Percentiles rank a stretch among this genome's conserved stretches.
phyloP scores from a whole-genome alignment of 2,113 vertebrate species.

The Rhinichthys klamathensis region DNA sequence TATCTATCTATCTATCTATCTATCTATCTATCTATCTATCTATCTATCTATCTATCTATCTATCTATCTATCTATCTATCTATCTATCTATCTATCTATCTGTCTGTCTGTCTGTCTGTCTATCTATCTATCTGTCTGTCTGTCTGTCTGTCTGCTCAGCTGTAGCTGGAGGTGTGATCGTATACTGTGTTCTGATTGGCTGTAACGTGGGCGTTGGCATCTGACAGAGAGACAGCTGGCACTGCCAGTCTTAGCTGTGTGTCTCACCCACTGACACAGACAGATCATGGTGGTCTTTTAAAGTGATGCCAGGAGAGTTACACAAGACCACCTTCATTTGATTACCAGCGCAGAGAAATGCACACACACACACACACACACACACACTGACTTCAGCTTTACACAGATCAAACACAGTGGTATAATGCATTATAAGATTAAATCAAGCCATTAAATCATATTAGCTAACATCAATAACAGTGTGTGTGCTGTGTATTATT shows the following conservation, averaged over 20 bases:
- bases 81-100: background rate
- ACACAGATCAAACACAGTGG: background rate
- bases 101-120: background rate
- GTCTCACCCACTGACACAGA: slow-evolving; percentile 22
- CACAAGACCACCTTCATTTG: slow-evolving; percentile 20
- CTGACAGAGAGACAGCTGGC: slow-evolving; percentile 30
- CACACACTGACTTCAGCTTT: background rate
- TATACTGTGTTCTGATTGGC: slow-evolving; percentile 40
- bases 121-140: background rate
- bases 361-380: background rate
- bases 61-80: background rate
- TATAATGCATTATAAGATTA: background rate
- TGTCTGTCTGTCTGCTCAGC: background rate
- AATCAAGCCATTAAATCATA: background rate
- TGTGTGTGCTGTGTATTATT: background rate
- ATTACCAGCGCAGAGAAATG: background rate
- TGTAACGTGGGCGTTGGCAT: background rate
- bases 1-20: background rate
- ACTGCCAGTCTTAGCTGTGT: background rate
- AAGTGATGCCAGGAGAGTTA: slow-evolving; percentile 9
- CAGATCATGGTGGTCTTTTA: slow-evolving; percentile 4
- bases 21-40: background rate
- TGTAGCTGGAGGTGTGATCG: background rate
- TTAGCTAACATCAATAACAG: background rate
- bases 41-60: background rate